Evolutionary conservation across 2,797 vertebrate genomes (phyloP), one percentile per base, ranked within the genome.

Genomic region (Diplodus sargus): DNA sequence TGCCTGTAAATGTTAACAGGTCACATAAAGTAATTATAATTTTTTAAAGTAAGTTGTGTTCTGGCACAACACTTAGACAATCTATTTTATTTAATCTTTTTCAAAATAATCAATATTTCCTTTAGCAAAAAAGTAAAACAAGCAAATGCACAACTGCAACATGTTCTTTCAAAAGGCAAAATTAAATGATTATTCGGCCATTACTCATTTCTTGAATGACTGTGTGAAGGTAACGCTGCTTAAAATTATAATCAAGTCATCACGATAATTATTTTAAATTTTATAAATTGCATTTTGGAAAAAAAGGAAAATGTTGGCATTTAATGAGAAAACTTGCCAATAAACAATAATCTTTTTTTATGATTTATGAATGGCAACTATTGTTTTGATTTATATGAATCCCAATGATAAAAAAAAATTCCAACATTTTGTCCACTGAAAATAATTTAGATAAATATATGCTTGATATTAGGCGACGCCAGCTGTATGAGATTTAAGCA

Each of bases 331-430:
- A 47, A 48, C 13, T 2, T 54, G 1, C 11, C 0, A 67, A 48
- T 59, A 25, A 71, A 54, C 51, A 52, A 25, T 39, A 2, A 12
- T 28, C 13, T 42, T 53, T 49, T 42, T 53, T 51, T 22, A 70
- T 23, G 1, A 79, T 48, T 63, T 49, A 15, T 43, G 34, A 49
- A 67, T 15, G 0, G 2, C 1, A 72, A 4, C 5, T 48, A 3
- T 47, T 30, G 16, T 52, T 74, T 77, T 18, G 3, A 67, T 74
- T 78, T 48, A 34, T 45, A 56, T 53, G 0, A 84, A 68, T 70
- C 22, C 49, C 5, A 53, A 18, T 0, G 10, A 13, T 12, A n/a
- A 65, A 67, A 22, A 15, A 30, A 47, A 57, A n/a, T 52, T 47
- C 4, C 2, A 34, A 8, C 23, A n/a, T 59, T 58, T 62, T 1